Conservation (phyloP, 2,888 invertebrate species). For the Phortica okadai region DNA sequence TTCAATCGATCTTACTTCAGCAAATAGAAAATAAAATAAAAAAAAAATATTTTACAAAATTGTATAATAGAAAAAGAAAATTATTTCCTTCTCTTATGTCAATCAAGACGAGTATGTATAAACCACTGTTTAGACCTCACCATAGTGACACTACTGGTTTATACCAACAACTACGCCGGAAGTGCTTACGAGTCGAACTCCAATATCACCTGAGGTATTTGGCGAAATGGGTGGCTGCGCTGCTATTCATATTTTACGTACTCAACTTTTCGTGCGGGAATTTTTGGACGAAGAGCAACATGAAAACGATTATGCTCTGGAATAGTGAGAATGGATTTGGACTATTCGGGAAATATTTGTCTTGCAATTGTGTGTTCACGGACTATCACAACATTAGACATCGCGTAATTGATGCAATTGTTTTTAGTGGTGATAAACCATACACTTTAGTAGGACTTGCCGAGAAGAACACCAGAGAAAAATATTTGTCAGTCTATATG, state of each 20-base stretch:
- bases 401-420: slow-evolving; percentile 49
- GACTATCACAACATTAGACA: slow-evolving; percentile 18
- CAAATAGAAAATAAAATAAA: no score
- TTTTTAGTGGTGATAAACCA: slow-evolving; percentile 49
- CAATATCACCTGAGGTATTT: neutral
- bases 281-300: neutral
- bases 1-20: neutral
- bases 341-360: slow-evolving; percentile 14
- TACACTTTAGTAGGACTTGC: slow-evolving; percentile 43
- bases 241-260: neutral
- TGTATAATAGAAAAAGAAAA: neutral
- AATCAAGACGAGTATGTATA: neutral
- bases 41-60: neutral
- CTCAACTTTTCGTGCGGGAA: neutral
- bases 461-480: neutral
- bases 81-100: neutral
- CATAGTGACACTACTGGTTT: neutral
- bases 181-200: neutral
- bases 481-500: slow-evolving; percentile 48
- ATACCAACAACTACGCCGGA: neutral
- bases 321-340: slow-evolving; percentile 42
- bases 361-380: slow-evolving; percentile 52
- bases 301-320: slow-evolving; percentile 52
- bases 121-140: neutral
- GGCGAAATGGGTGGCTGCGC: neutral